These are phyloP conservation scores for Macroglossus sobrinus DNA, from an alignment of 2,113 vertebrate species.

Conservation along the genomic window DNA sequence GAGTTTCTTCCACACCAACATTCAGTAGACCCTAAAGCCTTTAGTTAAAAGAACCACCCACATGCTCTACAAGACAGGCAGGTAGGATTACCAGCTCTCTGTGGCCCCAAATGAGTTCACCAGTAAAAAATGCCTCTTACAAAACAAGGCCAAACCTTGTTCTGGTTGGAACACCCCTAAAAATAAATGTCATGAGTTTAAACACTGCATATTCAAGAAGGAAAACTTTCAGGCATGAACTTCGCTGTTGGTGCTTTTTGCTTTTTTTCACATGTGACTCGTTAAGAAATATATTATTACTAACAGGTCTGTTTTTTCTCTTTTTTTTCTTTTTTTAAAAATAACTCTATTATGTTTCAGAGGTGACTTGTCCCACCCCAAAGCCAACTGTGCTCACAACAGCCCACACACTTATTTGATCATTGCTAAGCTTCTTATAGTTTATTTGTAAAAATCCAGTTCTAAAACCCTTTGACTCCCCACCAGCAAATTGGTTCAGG, in stretches of 20 bases:
- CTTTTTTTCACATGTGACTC: background rate
- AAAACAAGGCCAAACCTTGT: background rate
- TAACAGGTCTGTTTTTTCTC: background rate
- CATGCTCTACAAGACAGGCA: background rate
- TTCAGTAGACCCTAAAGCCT: background rate
- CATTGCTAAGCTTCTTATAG: background rate
- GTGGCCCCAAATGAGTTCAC: background rate
- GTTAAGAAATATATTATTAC: background rate
- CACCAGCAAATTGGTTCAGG: background rate
- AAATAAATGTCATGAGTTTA: background rate
- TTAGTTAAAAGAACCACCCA: background rate
- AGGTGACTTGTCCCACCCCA: background rate
- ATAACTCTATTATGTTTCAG: background rate
- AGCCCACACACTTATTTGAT: background rate
- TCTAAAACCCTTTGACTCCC: background rate
- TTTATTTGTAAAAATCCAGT: conserved; percentile 17
- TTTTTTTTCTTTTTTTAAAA: background rate
- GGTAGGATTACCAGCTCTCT: background rate
- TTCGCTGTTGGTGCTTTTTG: background rate
- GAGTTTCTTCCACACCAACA: background rate
- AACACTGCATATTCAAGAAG: background rate
- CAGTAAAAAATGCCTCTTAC: background rate
- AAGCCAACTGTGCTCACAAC: background rate
- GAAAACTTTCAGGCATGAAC: background rate
- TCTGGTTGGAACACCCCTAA: background rate